phyloP scores from a whole-genome alignment of 2,113 vertebrate species.

The Irena cyanogastra region DNA sequence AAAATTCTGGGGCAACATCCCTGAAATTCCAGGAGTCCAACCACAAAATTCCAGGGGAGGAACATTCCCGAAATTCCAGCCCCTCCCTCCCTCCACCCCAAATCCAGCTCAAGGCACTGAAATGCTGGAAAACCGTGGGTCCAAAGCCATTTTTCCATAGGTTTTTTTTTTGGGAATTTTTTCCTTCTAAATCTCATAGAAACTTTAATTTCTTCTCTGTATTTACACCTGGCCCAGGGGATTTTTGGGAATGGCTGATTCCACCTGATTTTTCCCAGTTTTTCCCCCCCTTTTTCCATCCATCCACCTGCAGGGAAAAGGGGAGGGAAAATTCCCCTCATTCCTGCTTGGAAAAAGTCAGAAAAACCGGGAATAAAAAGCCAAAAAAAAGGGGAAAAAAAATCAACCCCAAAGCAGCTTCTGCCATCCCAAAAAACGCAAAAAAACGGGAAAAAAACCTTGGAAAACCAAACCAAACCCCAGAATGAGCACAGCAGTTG shows the following conservation, averaged over 20 bases:
- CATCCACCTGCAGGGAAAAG: background rate
- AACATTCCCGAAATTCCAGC: background rate
- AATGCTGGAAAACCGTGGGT: background rate
- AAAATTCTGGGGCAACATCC: background rate
- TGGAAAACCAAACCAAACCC: background rate
- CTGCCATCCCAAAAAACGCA: background rate
- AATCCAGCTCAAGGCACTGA: conserved; percentile 27
- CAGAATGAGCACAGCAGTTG: background rate
- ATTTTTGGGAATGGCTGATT: background rate
- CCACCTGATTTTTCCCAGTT: background rate
- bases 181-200: background rate
- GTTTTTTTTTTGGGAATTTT: background rate
- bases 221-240: background rate
- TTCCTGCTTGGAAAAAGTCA: background rate
- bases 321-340: no score
- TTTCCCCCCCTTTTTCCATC: background rate
- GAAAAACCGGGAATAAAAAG: background rate
- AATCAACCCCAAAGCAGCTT: background rate
- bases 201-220: background rate
- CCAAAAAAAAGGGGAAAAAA: no score
- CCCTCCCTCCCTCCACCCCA: background rate
- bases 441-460: background rate
- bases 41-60: background rate
- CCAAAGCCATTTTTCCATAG: background rate
- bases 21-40: background rate